Evolutionary conservation across 2,113 vertebrate genomes (phyloP).

Genomic region (Gambusia affinis): DNA sequence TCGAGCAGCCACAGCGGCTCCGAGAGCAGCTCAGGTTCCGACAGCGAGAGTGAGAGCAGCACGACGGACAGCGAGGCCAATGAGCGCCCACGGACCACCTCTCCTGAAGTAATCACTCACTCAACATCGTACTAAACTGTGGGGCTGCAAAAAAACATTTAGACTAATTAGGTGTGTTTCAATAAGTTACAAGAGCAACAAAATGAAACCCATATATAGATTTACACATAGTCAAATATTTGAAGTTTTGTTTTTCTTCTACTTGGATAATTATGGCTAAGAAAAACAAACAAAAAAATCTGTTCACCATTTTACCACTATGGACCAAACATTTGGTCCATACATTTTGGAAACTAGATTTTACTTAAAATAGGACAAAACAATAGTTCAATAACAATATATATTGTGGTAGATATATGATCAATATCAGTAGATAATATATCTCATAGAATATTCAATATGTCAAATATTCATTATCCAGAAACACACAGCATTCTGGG

Average conservation of each 20-base stretch:
- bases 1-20: conserved; percentile 97
- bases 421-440: no score
- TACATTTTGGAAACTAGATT: no score
- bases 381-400: no score
- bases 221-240: background rate
- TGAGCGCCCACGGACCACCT: conserved; percentile 88
- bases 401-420: no score
- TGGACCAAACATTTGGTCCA: no score
- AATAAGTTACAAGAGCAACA: background rate
- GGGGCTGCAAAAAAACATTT: background rate
- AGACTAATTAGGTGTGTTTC: background rate
- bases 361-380: no score
- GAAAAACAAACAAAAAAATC: background rate
- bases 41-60: conserved; percentile 98
- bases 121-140: background rate
- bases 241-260: background rate
- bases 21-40: conserved; percentile 97
- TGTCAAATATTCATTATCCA: no score
- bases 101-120: conserved; percentile 87
- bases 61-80: conserved; percentile 97
- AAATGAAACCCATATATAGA: background rate
- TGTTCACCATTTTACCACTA: no score
- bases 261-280: background rate
- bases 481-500: no score
- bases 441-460: no score